phyloP scores from a whole-genome alignment of 2,888 invertebrate genomes.

The Pollenia amentaria region DNA sequence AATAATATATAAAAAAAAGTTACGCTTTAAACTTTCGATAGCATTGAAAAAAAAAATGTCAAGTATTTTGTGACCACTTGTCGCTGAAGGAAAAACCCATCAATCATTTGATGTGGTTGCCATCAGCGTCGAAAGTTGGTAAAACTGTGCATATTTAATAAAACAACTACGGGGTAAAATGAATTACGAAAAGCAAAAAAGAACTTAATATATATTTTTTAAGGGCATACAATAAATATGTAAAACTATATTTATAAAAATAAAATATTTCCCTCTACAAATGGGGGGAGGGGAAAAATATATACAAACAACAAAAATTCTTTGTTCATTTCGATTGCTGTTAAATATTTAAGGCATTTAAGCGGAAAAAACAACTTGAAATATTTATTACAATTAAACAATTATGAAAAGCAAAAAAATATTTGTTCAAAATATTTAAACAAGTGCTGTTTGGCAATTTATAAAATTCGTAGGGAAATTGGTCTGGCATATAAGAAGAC shows the following conservation, averaged over 20 bases:
- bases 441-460: too few species aligned
- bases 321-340: constrained; percentile 15
- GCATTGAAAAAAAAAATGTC: constrained; percentile 68
- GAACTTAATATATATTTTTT: constrained; percentile 15
- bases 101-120: constrained; percentile 67
- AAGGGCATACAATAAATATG: constrained; percentile 26
- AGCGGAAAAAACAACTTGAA: constrained; percentile 29
- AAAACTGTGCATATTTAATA: not conserved
- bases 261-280: not conserved
- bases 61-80: constrained; percentile 71
- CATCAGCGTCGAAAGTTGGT: constrained; percentile 54
- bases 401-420: constrained; percentile 14
- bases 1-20: constrained; percentile 11
- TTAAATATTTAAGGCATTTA: constrained; percentile 16
- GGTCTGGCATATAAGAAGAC: too few species aligned
- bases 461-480: too few species aligned
- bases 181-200: not conserved
- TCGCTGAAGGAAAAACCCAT: constrained; percentile 65
- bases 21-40: constrained; percentile 52
- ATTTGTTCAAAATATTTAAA: too few species aligned
- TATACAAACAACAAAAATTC: not conserved
- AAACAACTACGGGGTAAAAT: not conserved
- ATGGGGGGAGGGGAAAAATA: not conserved
- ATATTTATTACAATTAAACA: constrained; percentile 30
- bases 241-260: not conserved